phyloP scores from a whole-genome alignment of 2,888 invertebrate genomes.

The Cheilosia soror region DNA sequence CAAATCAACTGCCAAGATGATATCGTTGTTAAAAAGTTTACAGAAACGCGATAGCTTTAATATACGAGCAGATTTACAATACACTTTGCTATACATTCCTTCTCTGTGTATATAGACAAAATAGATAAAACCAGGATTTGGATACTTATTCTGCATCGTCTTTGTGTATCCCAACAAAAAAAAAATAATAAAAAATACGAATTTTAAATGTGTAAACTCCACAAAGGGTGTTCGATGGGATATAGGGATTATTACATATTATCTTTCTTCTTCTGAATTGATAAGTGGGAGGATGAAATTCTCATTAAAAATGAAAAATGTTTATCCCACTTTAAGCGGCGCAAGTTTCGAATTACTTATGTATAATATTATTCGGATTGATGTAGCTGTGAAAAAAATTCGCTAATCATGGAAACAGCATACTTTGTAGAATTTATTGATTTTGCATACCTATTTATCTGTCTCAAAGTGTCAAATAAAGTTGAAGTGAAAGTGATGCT shows the following conservation, averaged over 20 bases:
- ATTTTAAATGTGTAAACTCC: background rate
- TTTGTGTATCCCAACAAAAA: background rate
- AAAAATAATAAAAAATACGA: background rate
- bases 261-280: background rate
- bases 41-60: constrained; percentile 17
- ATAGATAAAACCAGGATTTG: background rate
- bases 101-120: background rate
- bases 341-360: background rate
- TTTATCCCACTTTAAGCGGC: background rate
- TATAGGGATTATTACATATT: background rate
- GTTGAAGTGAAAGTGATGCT: background rate
- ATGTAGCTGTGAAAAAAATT: background rate
- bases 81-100: background rate
- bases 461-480: background rate
- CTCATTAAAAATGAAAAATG: constrained; percentile 7
- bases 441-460: background rate
- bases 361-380: background rate
- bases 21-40: background rate
- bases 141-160: background rate
- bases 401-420: background rate
- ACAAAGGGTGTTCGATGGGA: background rate
- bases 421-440: background rate
- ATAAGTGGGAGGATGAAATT: constrained; percentile 20
- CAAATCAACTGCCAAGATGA: constrained; percentile 22
- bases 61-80: background rate